A percentile compares a stretch with the other conserved stretches of the same genome.
These are phyloP conservation scores for Notodonta dromedarius DNA, from an alignment of 2,888 invertebrate genomes.

Conservation along the genomic window DNA sequence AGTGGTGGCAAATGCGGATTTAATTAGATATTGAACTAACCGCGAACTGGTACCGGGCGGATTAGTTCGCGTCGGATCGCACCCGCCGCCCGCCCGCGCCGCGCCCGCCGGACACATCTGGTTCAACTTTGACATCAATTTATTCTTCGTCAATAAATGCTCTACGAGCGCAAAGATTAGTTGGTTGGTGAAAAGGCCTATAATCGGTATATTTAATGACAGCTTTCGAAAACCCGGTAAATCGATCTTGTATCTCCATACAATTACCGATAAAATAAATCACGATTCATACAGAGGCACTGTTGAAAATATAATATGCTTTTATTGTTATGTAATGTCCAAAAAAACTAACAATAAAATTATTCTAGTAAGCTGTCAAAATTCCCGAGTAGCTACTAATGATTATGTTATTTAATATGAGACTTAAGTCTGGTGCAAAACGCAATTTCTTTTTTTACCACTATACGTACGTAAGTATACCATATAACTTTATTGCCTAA, in stretches of 20 bases:
- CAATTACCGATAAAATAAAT: no score
- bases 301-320: no score
- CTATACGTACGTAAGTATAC: no score
- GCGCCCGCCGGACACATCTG: slow-evolving; percentile 17
- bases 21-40: slow-evolving; percentile 32
- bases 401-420: no score
- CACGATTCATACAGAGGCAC: no score
- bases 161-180: neutral
- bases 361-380: no score
- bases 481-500: no score
- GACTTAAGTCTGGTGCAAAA: neutral
- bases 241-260: no score
- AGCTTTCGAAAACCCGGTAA: no score
- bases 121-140: slow-evolving; percentile 30
- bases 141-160: slow-evolving; percentile 21
- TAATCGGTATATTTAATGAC: slow-evolving; percentile 8
- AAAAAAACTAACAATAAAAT: no score
- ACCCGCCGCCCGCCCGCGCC: neutral
- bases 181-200: slow-evolving; percentile 16
- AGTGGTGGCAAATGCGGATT: slow-evolving; percentile 26
- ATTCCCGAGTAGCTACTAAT: no score
- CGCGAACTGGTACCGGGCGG: slow-evolving; percentile 32
- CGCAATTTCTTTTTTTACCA: neutral
- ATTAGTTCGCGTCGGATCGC: slow-evolving; percentile 8
- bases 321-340: no score